Conservation (phyloP, 2,888 invertebrate species). For the Zootermopsis nevadensis region DNA sequence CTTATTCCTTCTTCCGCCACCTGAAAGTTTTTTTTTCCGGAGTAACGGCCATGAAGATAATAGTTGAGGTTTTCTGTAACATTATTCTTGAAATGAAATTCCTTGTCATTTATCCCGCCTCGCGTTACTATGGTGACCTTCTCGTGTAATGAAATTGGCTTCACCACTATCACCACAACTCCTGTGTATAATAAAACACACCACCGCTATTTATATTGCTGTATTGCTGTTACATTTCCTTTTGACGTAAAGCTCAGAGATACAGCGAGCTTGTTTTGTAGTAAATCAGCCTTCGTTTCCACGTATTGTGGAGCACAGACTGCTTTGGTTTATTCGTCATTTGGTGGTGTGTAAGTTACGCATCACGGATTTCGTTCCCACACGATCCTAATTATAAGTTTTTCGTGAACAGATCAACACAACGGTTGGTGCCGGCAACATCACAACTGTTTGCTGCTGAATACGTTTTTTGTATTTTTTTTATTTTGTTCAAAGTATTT, state of each 20-base stretch:
- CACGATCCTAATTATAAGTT: background rate
- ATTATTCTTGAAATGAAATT: too few species aligned
- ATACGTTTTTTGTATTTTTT: too few species aligned
- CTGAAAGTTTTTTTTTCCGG: too few species aligned
- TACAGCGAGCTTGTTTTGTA: background rate
- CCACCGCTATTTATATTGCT: background rate
- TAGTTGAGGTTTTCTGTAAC: too few species aligned
- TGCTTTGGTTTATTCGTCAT: background rate
- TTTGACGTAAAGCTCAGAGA: background rate
- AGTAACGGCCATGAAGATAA: too few species aligned
- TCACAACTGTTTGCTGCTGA: too few species aligned
- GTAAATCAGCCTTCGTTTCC: background rate
- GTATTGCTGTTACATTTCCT: background rate
- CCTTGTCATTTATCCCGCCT: too few species aligned
- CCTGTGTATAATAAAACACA: background rate
- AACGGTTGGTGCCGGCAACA: too few species aligned
- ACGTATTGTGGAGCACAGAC: background rate
- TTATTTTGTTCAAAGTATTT: too few species aligned
- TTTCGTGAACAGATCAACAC: background rate
- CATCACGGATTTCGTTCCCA: background rate
- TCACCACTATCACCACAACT: background rate
- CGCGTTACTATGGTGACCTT: too few species aligned
- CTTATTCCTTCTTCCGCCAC: too few species aligned
- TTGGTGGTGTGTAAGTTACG: background rate
- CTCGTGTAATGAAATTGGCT: background rate